Conservation (phyloP, 2,888 invertebrate species). For the Apocheima hispidaria region DNA sequence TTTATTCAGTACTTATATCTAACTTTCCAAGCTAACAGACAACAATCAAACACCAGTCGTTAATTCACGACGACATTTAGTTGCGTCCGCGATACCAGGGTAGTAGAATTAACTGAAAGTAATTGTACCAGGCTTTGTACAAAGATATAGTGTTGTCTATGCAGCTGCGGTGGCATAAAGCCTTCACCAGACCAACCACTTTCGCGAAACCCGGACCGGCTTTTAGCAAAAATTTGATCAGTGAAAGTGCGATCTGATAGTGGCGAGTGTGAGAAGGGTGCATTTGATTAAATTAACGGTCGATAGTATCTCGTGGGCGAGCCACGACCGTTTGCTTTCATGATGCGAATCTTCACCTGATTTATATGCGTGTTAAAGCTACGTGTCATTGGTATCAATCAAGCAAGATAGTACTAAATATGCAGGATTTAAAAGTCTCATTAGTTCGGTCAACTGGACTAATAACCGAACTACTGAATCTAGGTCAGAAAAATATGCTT, state of each 20-base stretch:
- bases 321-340: constrained; percentile 27
- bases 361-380: constrained; percentile 12
- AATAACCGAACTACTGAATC: too few species aligned
- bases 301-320: constrained; percentile 30
- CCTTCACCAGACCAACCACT: constrained; percentile 76
- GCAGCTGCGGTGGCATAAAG: constrained; percentile 51
- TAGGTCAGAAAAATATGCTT: too few species aligned
- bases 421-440: too few species aligned
- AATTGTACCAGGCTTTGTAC: constrained; percentile 50
- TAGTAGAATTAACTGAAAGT: constrained; percentile 48
- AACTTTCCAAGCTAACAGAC: constrained; percentile 2
- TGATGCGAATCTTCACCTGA: constrained; percentile 10
- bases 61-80: constrained; percentile 10
- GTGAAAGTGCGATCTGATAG: constrained; percentile 79
- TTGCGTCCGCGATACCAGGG: constrained; percentile 18
- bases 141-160: constrained; percentile 58
- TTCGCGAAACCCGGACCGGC: constrained; percentile 82
- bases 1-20: neutral
- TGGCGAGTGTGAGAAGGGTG: constrained; percentile 59
- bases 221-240: constrained; percentile 86
- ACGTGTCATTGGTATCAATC: constrained; percentile 5
- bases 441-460: too few species aligned
- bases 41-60: constrained; percentile 6
- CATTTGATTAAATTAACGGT: constrained; percentile 58
- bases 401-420: too few species aligned